A percentile compares a stretch with the other conserved stretches of the same genome.
Evolutionary conservation across 2,888 invertebrate genomes (phyloP).

Genomic region (Hydraecia micacea): DNA sequence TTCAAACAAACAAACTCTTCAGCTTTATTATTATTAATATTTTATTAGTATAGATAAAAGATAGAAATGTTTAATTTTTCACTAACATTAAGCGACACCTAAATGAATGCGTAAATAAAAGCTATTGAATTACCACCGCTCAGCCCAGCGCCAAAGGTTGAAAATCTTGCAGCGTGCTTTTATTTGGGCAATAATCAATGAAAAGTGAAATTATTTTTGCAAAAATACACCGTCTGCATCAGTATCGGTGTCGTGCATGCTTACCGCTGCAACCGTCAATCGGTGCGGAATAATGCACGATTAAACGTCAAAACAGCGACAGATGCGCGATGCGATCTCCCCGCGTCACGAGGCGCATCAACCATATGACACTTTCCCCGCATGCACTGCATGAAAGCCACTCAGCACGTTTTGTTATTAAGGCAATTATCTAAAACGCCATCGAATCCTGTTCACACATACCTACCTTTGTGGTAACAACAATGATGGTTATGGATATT

Average conservation of each 20-base stretch:
- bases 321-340: slow-evolving; percentile 69
- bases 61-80: not conserved
- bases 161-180: not conserved
- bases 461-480: slow-evolving; percentile 23
- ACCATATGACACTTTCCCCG: slow-evolving; percentile 73
- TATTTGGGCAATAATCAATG: not conserved
- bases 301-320: slow-evolving; percentile 44
- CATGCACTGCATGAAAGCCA: slow-evolving; percentile 67
- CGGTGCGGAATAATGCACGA: slow-evolving; percentile 46
- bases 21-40: too few relatives aligned
- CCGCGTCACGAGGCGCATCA: slow-evolving; percentile 64
- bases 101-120: not conserved
- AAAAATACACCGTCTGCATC: slow-evolving; percentile 7
- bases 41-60: too few relatives aligned
- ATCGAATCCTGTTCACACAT: slow-evolving; percentile 59
- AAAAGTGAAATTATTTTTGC: slow-evolving; percentile 29
- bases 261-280: slow-evolving; percentile 33
- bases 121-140: not conserved
- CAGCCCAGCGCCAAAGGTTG: too few relatives aligned
- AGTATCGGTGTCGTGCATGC: slow-evolving; percentile 21
- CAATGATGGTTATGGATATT: slow-evolving; percentile 29
- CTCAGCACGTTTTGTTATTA: slow-evolving; percentile 61
- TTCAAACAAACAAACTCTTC: too few relatives aligned
- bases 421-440: slow-evolving; percentile 64
- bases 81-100: not conserved